These are phyloP conservation scores for Argyrosomus regius DNA, from an alignment of 2,797 vertebrate genomes.

Conservation along the genomic window DNA sequence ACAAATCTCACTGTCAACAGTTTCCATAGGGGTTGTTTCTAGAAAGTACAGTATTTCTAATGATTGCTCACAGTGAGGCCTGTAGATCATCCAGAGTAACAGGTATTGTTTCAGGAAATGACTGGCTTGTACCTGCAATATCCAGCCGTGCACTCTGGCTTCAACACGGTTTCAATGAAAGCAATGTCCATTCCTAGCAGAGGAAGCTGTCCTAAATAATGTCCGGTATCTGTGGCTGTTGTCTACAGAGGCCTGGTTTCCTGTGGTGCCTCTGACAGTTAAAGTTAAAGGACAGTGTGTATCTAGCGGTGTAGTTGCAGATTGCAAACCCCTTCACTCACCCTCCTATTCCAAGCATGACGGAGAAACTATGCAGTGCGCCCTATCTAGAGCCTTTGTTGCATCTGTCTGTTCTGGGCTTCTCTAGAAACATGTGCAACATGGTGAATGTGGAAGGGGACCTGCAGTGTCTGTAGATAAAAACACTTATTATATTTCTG, in stretches of 20 bases:
- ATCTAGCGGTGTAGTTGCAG: too few relatives aligned
- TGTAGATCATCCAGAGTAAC: constrained; percentile 18
- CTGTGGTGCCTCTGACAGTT: constrained; percentile 13
- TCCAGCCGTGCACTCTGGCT: constrained; percentile 10
- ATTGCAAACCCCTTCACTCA: too few relatives aligned
- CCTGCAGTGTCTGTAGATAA: too few relatives aligned
- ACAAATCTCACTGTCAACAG: constrained; percentile 38
- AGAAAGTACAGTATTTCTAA: constrained; percentile 13
- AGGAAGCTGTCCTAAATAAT: constrained; percentile 11
- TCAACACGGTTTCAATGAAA: constrained; percentile 18
- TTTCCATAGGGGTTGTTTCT: constrained; percentile 18
- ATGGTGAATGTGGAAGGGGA: too few relatives aligned
- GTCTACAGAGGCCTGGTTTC: constrained; percentile 8
- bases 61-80: constrained; percentile 16
- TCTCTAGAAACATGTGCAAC: too few relatives aligned
- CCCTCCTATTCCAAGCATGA: too few relatives aligned
- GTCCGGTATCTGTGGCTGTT: constrained; percentile 17
- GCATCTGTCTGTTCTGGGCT: too few relatives aligned
- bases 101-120: constrained; percentile 2
- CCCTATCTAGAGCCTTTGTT: too few relatives aligned
- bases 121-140: not conserved
- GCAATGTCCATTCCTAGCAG: constrained; percentile 8
- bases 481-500: too few relatives aligned
- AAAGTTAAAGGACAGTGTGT: too few relatives aligned
- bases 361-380: too few relatives aligned